A percentile compares a stretch with the other conserved stretches of the same genome.
Conservation (phyloP, 2,113 vertebrate species). For the Leucoraja erinaceus region DNA sequence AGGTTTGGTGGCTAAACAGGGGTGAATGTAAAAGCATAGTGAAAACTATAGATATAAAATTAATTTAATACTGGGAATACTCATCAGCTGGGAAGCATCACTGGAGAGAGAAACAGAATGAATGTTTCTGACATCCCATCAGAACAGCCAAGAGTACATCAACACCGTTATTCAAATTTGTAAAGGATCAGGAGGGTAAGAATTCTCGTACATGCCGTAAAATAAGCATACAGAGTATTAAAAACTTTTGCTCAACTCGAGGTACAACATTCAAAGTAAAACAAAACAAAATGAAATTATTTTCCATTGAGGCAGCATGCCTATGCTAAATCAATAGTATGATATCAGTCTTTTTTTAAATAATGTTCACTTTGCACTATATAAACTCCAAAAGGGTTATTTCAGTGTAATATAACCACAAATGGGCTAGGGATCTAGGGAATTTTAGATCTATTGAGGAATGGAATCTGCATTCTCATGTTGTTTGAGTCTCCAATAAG, state of each 20-base stretch:
- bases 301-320: neutral
- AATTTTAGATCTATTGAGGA: neutral
- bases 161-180: neutral
- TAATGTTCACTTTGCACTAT: neutral
- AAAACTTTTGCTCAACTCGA: neutral
- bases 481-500: neutral
- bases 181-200: neutral
- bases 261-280: neutral
- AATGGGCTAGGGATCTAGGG: neutral
- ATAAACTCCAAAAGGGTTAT: neutral
- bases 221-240: neutral
- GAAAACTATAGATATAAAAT: too few species aligned
- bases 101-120: too few species aligned
- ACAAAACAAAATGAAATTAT: neutral
- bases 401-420: neutral
- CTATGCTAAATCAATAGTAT: slow-evolving; percentile 9
- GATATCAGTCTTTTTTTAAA: neutral
- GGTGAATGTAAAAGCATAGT: too few species aligned
- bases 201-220: neutral
- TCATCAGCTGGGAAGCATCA: too few species aligned
- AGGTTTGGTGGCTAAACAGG: too few species aligned
- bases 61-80: too few species aligned
- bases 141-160: neutral
- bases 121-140: too few species aligned
- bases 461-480: neutral